phyloP scores from a whole-genome alignment of 1,140 invertebrate genomes.

The Bombus ignitus region DNA sequence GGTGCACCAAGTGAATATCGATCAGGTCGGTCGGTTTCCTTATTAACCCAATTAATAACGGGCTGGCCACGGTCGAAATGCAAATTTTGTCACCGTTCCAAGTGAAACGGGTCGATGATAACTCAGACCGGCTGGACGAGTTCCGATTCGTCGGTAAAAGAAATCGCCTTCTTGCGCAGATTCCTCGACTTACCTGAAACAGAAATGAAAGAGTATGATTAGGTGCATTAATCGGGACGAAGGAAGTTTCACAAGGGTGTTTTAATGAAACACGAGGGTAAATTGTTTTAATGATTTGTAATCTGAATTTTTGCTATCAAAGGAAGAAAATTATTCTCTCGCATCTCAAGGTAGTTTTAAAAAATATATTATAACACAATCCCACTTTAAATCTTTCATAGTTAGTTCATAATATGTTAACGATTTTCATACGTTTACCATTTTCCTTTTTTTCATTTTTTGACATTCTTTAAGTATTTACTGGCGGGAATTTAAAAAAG shows the following conservation, averaged over 20 bases:
- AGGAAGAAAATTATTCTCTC: too few species aligned
- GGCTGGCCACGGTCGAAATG: constrained; percentile 8
- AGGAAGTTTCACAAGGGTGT: background rate
- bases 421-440: too few species aligned
- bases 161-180: background rate
- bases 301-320: too few species aligned
- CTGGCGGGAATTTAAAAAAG: background rate
- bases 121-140: constrained; percentile 23
- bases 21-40: constrained; percentile 23
- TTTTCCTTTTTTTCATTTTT: too few species aligned
- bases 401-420: too few species aligned
- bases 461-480: background rate
- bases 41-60: constrained; percentile 48
- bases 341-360: too few species aligned
- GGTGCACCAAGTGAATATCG: constrained; percentile 37
- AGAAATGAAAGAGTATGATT: constrained; percentile 41
- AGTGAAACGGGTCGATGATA: constrained; percentile 44
- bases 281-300: background rate
- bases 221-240: background rate
- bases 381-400: too few species aligned
- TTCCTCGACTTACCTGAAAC: constrained; percentile 60
- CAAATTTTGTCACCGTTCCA: constrained; percentile 46
- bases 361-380: too few species aligned
- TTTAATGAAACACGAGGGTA: background rate
- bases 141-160: constrained; percentile 11